phyloP scores from a whole-genome alignment of 1,140 invertebrate species.

The Ptiloglossa arizonensis region DNA sequence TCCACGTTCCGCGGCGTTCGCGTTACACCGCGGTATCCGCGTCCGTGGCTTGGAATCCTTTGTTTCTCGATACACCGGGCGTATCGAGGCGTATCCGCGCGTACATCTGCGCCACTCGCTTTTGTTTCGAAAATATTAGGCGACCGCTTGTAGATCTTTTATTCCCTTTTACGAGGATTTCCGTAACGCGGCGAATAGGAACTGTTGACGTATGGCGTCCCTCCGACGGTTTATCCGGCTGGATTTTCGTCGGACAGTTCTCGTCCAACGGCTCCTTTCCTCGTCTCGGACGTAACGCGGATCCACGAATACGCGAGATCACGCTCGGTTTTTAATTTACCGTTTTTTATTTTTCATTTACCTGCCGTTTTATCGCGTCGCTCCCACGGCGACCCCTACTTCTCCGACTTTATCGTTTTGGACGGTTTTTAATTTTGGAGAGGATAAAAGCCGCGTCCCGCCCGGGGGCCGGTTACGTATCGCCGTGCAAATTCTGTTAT shows the following conservation, averaged over 20 bases:
- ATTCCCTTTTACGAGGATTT: constrained; percentile 30
- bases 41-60: constrained; percentile 31
- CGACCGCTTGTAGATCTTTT: constrained; percentile 46
- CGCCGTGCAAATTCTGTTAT: constrained; percentile 8
- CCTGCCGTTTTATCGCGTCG: constrained; percentile 11
- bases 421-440: constrained; percentile 20
- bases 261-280: neutral
- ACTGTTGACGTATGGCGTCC: constrained; percentile 15
- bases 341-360: too few relatives aligned
- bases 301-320: constrained; percentile 5
- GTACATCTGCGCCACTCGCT: constrained; percentile 28
- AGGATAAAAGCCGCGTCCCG: neutral
- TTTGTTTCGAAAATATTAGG: constrained; percentile 54
- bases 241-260: constrained; percentile 40
- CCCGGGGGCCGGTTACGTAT: neutral
- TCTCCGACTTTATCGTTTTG: neutral
- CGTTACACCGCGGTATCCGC: neutral
- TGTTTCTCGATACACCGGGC: constrained; percentile 47
- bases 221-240: constrained; percentile 28
- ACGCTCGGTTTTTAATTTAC: constrained; percentile 28
- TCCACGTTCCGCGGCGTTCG: neutral
- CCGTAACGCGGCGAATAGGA: constrained; percentile 11
- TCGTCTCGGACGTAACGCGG: constrained; percentile 11
- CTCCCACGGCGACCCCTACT: neutral
- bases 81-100: constrained; percentile 9